Evolutionary conservation across 2,113 vertebrate species (phyloP).

Genomic region (Elanoides forficatus): DNA sequence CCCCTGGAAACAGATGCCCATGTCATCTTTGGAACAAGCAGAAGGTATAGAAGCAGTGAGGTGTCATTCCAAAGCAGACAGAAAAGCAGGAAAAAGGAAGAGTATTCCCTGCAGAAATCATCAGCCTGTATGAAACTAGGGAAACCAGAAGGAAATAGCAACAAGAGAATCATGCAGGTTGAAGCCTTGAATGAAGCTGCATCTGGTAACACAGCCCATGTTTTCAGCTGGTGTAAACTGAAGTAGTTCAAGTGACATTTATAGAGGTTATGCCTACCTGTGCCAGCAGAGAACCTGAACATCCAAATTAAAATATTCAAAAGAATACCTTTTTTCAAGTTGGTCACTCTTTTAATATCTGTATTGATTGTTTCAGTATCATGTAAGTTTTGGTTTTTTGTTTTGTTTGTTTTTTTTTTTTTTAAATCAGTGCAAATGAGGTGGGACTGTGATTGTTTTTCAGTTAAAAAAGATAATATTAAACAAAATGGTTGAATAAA

Average conservation of each 20-base stretch:
- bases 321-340: background rate
- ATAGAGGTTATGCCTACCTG: background rate
- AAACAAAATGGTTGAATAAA: conserved; percentile 10
- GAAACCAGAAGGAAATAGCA: background rate
- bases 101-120: background rate
- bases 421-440: background rate
- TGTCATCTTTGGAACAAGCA: background rate
- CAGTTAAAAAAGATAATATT: background rate
- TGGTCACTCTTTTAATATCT: background rate
- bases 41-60: background rate
- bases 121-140: background rate
- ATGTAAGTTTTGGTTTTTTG: background rate
- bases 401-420: background rate
- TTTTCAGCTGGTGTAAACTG: background rate
- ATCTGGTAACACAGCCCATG: background rate
- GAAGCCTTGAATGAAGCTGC: background rate
- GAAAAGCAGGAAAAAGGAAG: background rate
- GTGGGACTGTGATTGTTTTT: background rate
- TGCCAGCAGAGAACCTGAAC: background rate
- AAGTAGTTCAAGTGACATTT: background rate
- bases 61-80: background rate
- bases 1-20: background rate
- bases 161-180: fast-evolving
- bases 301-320: background rate
- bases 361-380: background rate